Percentiles rank a stretch among this genome's conserved stretches.
phyloP scores from a whole-genome alignment of 2,797 vertebrate genomes.

The Hoplostethus atlanticus region DNA sequence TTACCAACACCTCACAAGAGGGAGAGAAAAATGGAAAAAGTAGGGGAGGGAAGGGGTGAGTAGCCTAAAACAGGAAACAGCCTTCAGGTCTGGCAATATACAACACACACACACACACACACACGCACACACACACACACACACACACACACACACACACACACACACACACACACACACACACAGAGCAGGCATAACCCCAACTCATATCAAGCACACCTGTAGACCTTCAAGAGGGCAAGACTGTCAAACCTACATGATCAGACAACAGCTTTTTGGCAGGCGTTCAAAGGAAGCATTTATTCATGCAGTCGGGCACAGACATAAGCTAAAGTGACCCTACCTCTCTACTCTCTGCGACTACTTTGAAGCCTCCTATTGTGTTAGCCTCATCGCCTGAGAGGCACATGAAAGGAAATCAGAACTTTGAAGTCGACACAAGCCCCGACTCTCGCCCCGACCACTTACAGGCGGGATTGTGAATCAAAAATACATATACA shows the following conservation, averaged over 20 bases:
- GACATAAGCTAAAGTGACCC: conserved; percentile 55
- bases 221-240: conserved; percentile 15
- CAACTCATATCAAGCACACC: background rate
- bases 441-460: conserved; percentile 50
- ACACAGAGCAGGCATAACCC: background rate
- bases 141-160: background rate
- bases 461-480: conserved; percentile 46
- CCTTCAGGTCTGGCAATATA: background rate
- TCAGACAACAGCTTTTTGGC: conserved; percentile 55
- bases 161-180: background rate
- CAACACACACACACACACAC: background rate
- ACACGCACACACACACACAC: background rate
- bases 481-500: conserved; percentile 64
- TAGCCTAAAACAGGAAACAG: conserved; percentile 1
- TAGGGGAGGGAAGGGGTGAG: background rate
- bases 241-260: conserved; percentile 25
- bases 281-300: conserved; percentile 66
- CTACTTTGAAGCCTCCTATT: conserved; percentile 75
- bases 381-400: conserved; percentile 52
- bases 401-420: conserved; percentile 73
- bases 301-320: conserved; percentile 52
- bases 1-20: too few species aligned
- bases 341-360: conserved; percentile 50
- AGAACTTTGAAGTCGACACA: conserved; percentile 77
- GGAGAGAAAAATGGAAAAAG: too few species aligned